A percentile compares a stretch with the other conserved stretches of the same genome.
phyloP scores from a whole-genome alignment of 2,888 invertebrate genomes.

The Oligia fasciuncula region DNA sequence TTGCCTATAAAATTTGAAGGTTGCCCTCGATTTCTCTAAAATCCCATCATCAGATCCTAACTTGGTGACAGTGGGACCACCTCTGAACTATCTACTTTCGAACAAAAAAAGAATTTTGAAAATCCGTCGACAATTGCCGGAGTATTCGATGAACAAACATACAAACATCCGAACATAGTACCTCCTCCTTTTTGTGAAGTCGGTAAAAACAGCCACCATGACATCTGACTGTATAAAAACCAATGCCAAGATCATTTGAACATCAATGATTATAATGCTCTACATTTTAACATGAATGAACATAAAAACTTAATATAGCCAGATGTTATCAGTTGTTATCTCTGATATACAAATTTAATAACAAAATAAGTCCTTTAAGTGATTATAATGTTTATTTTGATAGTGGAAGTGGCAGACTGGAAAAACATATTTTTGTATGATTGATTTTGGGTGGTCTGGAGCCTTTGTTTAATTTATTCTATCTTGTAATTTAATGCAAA shows the following conservation, averaged over 20 bases:
- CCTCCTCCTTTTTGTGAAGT: too few species aligned
- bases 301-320: slow-evolving; percentile 19
- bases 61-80: too few species aligned
- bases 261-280: neutral
- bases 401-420: neutral
- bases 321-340: slow-evolving; percentile 33
- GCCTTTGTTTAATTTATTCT: neutral
- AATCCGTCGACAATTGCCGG: too few species aligned
- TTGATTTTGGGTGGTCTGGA: neutral
- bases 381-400: slow-evolving; percentile 46
- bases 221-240: slow-evolving; percentile 34
- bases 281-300: slow-evolving; percentile 17
- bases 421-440: neutral
- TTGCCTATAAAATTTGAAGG: too few species aligned
- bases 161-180: too few species aligned
- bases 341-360: slow-evolving; percentile 24
- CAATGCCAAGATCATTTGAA: slow-evolving; percentile 8
- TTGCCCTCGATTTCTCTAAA: too few species aligned
- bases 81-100: too few species aligned
- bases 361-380: slow-evolving; percentile 16
- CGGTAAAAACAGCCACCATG: neutral
- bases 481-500: neutral
- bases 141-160: too few species aligned
- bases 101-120: too few species aligned
- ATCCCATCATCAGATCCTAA: too few species aligned